A percentile compares a stretch with the other conserved stretches of the same genome.
Evolutionary conservation across 2,797 vertebrate species (phyloP).

Genomic region (Peromyscus attwateri): DNA sequence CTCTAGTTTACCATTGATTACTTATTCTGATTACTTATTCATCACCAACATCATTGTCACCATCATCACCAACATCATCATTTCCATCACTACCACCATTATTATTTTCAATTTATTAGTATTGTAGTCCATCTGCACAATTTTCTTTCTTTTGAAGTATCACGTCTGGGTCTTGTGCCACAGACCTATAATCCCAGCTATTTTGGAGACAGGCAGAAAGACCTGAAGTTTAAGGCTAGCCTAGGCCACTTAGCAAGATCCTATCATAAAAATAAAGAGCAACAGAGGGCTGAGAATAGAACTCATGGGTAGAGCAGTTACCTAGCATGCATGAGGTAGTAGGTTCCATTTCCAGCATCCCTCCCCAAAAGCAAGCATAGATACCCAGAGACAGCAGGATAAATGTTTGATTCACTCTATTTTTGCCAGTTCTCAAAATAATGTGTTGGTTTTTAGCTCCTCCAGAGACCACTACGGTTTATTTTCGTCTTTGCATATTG

Average conservation of each 20-base stretch:
- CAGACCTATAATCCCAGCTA: background rate
- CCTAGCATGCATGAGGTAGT: background rate
- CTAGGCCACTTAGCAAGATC: background rate
- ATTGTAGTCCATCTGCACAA: background rate
- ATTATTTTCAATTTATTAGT: background rate
- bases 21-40: background rate
- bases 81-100: background rate
- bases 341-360: background rate
- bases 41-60: background rate
- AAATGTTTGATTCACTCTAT: conserved; percentile 20
- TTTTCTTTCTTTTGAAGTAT: conserved; percentile 17
- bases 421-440: conserved; percentile 62
- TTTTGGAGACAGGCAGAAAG: background rate
- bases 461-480: background rate
- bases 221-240: background rate
- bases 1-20: conserved; percentile 8
- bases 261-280: background rate
- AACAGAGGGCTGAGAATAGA: background rate
- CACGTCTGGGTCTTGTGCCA: background rate
- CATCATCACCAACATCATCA: background rate
- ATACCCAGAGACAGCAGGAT: background rate
- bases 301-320: background rate
- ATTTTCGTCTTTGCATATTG: conserved; percentile 17
- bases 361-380: background rate
- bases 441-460: background rate